Conservation (phyloP, 2,113 vertebrate species). For the Oreochromis niloticus region DNA sequence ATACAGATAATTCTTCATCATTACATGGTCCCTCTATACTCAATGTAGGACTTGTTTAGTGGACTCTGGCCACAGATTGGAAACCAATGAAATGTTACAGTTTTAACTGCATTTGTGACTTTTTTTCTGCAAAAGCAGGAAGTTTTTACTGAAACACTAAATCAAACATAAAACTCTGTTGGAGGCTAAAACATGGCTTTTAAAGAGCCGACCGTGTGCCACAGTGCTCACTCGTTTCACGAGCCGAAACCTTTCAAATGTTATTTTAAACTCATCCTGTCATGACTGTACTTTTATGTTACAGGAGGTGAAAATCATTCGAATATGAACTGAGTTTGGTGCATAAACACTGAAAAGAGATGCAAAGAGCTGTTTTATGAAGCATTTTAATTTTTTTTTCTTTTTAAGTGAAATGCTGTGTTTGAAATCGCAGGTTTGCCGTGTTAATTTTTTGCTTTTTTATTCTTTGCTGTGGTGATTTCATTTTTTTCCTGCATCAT, state of each 20-base stretch:
- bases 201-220: neutral
- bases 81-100: neutral
- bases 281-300: neutral
- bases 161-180: neutral
- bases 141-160: neutral
- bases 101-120: rapidly evolving
- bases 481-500: neutral
- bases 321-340: neutral
- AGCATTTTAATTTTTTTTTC: neutral
- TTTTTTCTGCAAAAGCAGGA: neutral
- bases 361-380: rapidly evolving
- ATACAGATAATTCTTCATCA: neutral
- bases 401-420: neutral
- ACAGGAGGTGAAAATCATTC: neutral
- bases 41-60: neutral
- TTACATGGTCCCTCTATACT: rapidly evolving
- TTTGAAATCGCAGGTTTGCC: rapidly evolving
- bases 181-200: neutral
- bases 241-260: neutral
- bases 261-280: neutral
- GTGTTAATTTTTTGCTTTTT: neutral
- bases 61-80: neutral
- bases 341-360: neutral
- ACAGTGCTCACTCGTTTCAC: neutral
- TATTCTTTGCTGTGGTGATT: neutral